These are phyloP conservation scores for Littorina saxatilis DNA, from an alignment of 1,140 invertebrate genomes.

Conservation along the genomic window DNA sequence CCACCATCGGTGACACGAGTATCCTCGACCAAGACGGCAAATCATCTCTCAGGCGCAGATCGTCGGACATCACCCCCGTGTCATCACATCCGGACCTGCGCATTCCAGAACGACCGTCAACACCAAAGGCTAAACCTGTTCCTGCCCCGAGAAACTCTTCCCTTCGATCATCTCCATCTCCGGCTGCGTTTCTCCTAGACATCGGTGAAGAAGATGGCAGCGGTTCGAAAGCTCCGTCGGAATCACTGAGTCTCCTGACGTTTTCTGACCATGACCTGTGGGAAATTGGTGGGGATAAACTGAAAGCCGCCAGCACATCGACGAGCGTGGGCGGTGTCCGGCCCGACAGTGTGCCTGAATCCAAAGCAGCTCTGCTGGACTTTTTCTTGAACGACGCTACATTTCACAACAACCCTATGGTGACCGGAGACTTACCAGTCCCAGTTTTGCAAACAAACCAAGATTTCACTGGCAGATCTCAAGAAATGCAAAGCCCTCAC, in stretches of 20 bases:
- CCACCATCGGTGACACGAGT: constrained; percentile 6
- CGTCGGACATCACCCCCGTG: constrained; percentile 28
- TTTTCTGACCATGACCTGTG: constrained; percentile 17
- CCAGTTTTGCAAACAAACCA: not conserved
- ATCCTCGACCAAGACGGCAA: not conserved
- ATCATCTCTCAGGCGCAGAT: not conserved
- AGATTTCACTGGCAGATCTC: not conserved
- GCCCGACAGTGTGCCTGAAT: not conserved
- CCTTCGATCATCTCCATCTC: not conserved
- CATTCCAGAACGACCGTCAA: not conserved
- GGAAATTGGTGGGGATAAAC: not conserved
- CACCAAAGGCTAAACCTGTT: not conserved
- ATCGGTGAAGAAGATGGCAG: too few species aligned
- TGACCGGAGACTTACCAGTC: constrained; percentile 23
- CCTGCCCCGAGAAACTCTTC: not conserved
- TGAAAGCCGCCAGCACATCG: not conserved
- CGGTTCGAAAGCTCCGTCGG: not conserved
- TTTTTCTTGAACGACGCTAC: constrained; percentile 39
- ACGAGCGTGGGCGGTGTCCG: not conserved
- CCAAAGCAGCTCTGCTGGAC: constrained; percentile 26
- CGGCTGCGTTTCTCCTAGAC: too few species aligned
- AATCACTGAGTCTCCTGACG: not conserved
- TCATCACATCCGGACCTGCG: not conserved
- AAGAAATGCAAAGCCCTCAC: not conserved
- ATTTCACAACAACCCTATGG: constrained; percentile 40